Percentiles rank a stretch among this genome's conserved stretches.
These are phyloP conservation scores for Alligator mississippiensis DNA, from an alignment of 2,113 vertebrate species.

Conservation along the genomic window DNA sequence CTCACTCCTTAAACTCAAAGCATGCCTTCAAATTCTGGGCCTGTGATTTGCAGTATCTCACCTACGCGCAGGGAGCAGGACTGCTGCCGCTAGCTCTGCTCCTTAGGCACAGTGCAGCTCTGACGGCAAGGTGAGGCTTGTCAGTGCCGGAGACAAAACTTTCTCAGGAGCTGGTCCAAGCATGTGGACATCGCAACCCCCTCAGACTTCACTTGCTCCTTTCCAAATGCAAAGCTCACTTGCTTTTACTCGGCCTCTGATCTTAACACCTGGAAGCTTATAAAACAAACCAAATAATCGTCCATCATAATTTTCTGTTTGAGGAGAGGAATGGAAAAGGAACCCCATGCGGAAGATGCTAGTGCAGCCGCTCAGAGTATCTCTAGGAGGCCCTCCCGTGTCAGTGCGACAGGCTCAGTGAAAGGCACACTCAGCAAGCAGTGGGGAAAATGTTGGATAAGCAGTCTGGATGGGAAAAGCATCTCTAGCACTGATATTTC, in stretches of 20 bases:
- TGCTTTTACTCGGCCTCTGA: background rate
- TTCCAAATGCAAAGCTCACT: background rate
- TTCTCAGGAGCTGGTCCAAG: rapidly evolving
- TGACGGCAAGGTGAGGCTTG: background rate
- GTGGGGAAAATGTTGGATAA: no score
- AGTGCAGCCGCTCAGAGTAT: background rate
- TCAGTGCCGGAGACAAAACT: background rate
- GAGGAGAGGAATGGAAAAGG: background rate
- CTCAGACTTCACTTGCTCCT: background rate
- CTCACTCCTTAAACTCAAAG: background rate
- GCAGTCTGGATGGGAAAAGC: rapidly evolving
- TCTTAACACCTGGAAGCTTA: rapidly evolving
- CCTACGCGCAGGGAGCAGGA: rapidly evolving
- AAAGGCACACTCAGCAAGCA: background rate
- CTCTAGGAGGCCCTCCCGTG: no score
- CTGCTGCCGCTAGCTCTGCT: background rate
- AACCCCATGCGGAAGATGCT: background rate
- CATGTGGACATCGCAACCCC: background rate
- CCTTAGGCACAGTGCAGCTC: background rate
- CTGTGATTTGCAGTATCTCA: rapidly evolving
- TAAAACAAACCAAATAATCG: background rate
- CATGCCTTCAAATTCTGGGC: rapidly evolving
- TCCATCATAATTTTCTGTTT: background rate
- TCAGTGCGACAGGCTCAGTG: no score
- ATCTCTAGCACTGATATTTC: rapidly evolving